Evolutionary conservation across 2,797 vertebrate species (phyloP), one percentile per base, ranked within the genome.

Genomic region (Enteromius anoplus): DNA sequence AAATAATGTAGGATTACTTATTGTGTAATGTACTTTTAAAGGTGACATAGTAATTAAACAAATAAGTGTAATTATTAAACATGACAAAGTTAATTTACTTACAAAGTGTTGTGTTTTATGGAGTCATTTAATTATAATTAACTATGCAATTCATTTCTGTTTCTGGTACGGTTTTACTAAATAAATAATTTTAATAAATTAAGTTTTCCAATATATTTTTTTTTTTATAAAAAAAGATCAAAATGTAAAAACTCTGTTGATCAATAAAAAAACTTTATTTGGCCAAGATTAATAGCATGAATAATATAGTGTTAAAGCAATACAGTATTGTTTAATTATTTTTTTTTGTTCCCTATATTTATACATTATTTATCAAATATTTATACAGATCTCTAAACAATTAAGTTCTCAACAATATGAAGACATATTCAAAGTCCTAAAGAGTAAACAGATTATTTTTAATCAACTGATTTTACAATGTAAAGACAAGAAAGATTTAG

Each of bases 1-100:
- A 55, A 66, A 82, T 82, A 29, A 75, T 82, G 75, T 55, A 75
- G 21, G 21, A 23, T 40, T 21, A 75, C 45, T 72, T 81, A 3
- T 14, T 26, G 5, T 40, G 3, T 62, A 4, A 73, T 6, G 7
- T 1, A 26, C 19, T 26, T 26, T 73, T 23, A 37, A 49, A 34
- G 2, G 1, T 40, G 4, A 8, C 9, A 26, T 2, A 42, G 29
- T 40, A 60, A 60, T 60, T 80, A 60, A 29, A 21, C 23, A 5
- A 32, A 26, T 23, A 51, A 23, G 4, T n/a, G 8, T 4, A 29
- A 32, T 4, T 70, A 21, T 45, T 51, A 21, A 53, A 14, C 3
- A 12, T 53, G 19, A 5, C 10, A 73, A 53, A 5, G 14, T 8
- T 2, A 4, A 14, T 73, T n/a, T 53, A 34, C 19, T 32, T 21